Base-by-base conservation (phyloP, 2,888 invertebrate genomes). In the Ptilodon capucinus region DNA sequence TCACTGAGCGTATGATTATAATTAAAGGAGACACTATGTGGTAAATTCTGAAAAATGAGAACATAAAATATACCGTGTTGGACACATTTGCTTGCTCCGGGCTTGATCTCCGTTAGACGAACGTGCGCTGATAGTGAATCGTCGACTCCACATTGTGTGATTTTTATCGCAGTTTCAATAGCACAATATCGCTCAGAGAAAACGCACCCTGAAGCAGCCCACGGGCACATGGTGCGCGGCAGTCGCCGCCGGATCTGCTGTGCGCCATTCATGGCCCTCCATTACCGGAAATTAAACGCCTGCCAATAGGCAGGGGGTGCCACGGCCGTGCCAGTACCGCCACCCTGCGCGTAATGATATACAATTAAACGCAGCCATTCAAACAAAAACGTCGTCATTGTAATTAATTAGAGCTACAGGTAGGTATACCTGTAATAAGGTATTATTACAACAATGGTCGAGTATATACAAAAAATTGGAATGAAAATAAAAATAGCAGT, bases 211-310 rank as follows among this genome's bases (percentile, higher is more conserved):
- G n/a, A 28, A 28, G 28, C 11, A n/a, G 28, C 11, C 28, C 11
- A n/a, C n/a, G 11, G 11, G n/a, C 9, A 4, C 28, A 11, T 8
- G 28, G 3, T 28, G 28, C 28, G n/a, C 28, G n/a, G n/a, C 28
- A 11, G 28, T n/a, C 48, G 44, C 41, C 49, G 46, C 38, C 48
- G 50, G 57, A 41, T 47, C 41, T 14, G 11, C 14, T 9, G 17
- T 6, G 13, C 30, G 36, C 34, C 25, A 23, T 21, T n/a, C 40
- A 40, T 34, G 19, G 43, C 35, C 52, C 47, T 48, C 34, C 21
- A 13, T 23, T n/a, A 38, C 9, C 40, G 51, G 51, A 56, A 63
- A 52, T 53, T 16, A 36, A 47, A 44, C 38, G 48, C 13, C 43
- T n/a, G 17, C 21, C 25, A 38, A 36, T 30, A 46, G 40, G 48